Conservation (phyloP, 2,797 vertebrate species). For the Enteromius mattozi region DNA sequence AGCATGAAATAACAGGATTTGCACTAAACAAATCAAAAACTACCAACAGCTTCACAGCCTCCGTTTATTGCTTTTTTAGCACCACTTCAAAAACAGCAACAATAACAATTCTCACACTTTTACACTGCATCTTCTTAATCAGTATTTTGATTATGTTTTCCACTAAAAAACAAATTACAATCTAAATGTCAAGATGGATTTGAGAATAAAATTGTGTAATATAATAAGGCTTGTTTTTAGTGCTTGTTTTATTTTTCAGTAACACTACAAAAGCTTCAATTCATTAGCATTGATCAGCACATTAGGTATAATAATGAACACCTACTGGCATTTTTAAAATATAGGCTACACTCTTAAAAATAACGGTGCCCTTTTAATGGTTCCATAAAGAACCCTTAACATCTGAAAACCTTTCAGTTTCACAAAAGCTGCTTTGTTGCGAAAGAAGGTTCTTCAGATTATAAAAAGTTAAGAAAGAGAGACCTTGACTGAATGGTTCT, state of each 20-base stretch:
- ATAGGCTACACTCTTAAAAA: background rate
- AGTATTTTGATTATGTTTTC: background rate
- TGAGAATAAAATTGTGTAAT: background rate
- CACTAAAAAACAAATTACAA: too few relatives aligned
- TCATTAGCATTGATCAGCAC: background rate
- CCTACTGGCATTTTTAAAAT: background rate
- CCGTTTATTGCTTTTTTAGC: constrained; percentile 41
- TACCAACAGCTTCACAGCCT: constrained; percentile 15
- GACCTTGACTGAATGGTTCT: too few relatives aligned
- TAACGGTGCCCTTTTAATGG: too few relatives aligned
- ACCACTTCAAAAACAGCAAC: constrained; percentile 18
- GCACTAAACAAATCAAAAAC: constrained; percentile 23
- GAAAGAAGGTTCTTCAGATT: too few relatives aligned
- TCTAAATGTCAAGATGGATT: background rate
- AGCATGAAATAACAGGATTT: constrained; percentile 39
- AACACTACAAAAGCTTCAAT: background rate
- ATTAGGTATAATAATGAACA: background rate
- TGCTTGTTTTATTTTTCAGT: too few relatives aligned
- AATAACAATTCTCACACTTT: background rate
- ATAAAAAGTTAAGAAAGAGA: too few relatives aligned
- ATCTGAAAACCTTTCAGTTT: too few relatives aligned
- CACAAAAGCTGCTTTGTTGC: too few relatives aligned
- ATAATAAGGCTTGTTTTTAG: background rate
- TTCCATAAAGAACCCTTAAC: too few relatives aligned
- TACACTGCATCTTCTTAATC: background rate